Base-by-base conservation (phyloP, 2,888 invertebrate genomes). In the Gerris lacustris region DNA sequence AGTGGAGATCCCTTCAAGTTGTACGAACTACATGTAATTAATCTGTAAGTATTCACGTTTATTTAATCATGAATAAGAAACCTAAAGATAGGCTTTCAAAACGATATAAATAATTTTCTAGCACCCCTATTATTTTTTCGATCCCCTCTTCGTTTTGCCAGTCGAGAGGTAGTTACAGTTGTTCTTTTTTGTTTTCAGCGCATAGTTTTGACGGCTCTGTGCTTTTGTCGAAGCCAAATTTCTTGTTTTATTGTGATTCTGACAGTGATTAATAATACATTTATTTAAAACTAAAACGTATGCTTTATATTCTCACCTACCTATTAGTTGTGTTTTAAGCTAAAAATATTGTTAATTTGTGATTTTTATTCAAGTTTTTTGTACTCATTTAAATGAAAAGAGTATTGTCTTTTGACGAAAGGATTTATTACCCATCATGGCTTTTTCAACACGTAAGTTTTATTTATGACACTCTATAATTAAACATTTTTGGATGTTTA, bases 41-140 rank as follows among this genome's bases (percentile, higher is more conserved):
- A 55, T 55, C 15, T 11, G 55, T 55, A 55, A 55, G 55, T 55
- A 55, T 55, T 11, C 55, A 55, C 11, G 11, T 55, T 55, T 15
- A 55, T 55, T 55, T 55, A 55, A 11, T 55, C 15, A 11, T 55
- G 15, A 55, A 55, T 55, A 15, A 55, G 55, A 15, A 15, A 55
- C 9, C 55, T 55, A 55, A 55, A 55, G 55, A 55, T 55, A 55
- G 55, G 55, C 55, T 55, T 55, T 55, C 55, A 55, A 55, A 55
- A 55, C 9, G 11, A 15, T 11, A 55, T 55, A 11, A 55, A 11
- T 11, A 55, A 55, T 55, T 11, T 11, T 55, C 9, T 55, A 11
- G 55, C 11, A 9, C 15, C 55, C 9, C 55, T 55, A 55, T 55
- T 55, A 55, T 55, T 55, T 15, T 11, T 15, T 55, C 15, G 55